Percentiles rank a stretch among this genome's conserved stretches.
phyloP scores from a whole-genome alignment of 2,888 invertebrate genomes.

The Cancer borealis region DNA sequence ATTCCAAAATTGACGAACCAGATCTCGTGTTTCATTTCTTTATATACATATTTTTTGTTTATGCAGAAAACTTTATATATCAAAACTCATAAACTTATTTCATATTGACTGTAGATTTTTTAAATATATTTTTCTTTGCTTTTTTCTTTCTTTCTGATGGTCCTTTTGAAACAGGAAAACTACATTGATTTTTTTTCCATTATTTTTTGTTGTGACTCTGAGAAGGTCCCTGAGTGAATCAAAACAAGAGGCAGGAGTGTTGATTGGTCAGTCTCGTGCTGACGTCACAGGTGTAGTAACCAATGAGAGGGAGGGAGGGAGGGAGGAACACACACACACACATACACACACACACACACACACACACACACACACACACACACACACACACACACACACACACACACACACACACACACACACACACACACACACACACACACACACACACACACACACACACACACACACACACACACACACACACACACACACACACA shows the following conservation, averaged over 20 bases:
- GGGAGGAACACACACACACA: conserved; percentile 42
- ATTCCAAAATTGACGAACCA: background rate
- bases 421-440: background rate
- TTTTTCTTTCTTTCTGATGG: background rate
- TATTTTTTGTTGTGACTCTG: background rate
- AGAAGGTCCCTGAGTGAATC: background rate
- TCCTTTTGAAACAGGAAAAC: background rate
- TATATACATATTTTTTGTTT: background rate
- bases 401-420: conserved; percentile 45
- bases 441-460: conserved; percentile 1
- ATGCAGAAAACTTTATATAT: background rate
- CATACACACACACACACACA: conserved; percentile 47
- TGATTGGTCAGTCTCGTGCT: background rate
- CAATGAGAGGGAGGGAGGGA: background rate
- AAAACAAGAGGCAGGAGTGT: conserved; percentile 22
- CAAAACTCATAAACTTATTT: background rate
- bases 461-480: conserved; percentile 50
- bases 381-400: conserved; percentile 47
- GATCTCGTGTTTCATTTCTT: background rate
- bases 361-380: conserved; percentile 57
- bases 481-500: conserved; percentile 38
- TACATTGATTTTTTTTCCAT: background rate
- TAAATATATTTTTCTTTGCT: background rate
- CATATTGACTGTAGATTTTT: background rate
- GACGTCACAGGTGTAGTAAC: conserved; percentile 38